A percentile compares a stretch with the other conserved stretches of the same genome.
phyloP scores from a whole-genome alignment of 2,888 invertebrate species.

The Tetragnatha montana region DNA sequence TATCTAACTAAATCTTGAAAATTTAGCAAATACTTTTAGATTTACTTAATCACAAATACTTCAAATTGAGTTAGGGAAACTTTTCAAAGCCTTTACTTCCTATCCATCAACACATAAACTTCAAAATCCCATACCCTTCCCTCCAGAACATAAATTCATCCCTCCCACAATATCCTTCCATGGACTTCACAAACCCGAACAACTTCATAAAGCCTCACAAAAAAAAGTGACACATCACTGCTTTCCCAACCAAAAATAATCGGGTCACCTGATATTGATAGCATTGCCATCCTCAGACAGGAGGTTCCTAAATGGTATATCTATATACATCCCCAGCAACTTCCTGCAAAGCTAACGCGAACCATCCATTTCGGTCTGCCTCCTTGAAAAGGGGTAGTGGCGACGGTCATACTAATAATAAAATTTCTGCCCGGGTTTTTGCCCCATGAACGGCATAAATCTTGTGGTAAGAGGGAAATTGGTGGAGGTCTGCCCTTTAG shows the following conservation, averaged over 20 bases:
- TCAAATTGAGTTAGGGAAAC: no score
- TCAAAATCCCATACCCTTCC: background rate
- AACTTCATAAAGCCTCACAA: conserved; percentile 6
- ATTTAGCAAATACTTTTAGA: no score
- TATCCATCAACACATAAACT: background rate
- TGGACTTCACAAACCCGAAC: background rate
- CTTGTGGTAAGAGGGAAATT: background rate
- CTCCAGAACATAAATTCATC: background rate
- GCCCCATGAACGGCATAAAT: background rate
- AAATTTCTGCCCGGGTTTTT: background rate
- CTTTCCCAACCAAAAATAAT: conserved; percentile 26
- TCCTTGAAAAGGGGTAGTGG: background rate
- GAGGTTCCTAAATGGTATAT: conserved; percentile 10
- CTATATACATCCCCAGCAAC: conserved; percentile 9
- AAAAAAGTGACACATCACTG: conserved; percentile 21
- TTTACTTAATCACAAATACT: no score
- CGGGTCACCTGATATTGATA: conserved; percentile 23
- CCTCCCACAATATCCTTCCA: background rate
- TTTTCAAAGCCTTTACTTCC: background rate
- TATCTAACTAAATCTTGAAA: no score
- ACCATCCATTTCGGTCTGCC: conserved; percentile 1
- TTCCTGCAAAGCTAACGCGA: background rate
- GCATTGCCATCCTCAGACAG: background rate
- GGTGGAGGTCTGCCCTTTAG: background rate
- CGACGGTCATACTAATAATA: background rate